phyloP scores from a whole-genome alignment of 2,797 vertebrate genomes.

The Crax fasciolata region DNA sequence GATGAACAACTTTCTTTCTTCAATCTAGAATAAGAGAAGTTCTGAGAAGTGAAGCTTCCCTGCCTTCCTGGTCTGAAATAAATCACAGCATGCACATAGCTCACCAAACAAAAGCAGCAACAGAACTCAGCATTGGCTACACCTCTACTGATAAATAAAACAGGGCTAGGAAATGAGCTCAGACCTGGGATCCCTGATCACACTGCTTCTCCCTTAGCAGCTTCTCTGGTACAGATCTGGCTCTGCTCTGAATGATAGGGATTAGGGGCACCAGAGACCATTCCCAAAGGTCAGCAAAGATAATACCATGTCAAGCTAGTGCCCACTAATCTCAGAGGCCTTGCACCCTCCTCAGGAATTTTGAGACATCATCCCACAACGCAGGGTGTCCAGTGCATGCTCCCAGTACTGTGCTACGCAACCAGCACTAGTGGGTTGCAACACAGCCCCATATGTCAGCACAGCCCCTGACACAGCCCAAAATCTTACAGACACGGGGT shows the following conservation, averaged over 20 bases:
- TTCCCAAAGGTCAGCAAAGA: neutral
- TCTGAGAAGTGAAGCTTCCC: neutral
- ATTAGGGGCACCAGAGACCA: neutral
- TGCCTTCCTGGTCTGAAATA: neutral
- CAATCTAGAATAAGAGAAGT: neutral
- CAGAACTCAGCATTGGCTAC: neutral
- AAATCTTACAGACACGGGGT: neutral
- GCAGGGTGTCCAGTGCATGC: rapidly evolving
- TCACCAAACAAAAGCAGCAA: neutral
- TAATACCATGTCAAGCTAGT: neutral
- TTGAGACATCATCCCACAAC: neutral
- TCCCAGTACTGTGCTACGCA: rapidly evolving
- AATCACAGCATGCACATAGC: neutral
- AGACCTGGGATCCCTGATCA: neutral
- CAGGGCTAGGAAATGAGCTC: neutral
- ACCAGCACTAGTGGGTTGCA: no score
- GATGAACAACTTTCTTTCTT: neutral
- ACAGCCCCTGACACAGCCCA: neutral
- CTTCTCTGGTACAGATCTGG: neutral
- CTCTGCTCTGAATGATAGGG: neutral
- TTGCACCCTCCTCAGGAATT: neutral
- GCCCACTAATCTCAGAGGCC: neutral
- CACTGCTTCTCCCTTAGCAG: neutral
- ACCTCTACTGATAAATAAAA: neutral
- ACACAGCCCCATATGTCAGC: no score